Base-by-base conservation (phyloP, 2,888 invertebrate genomes). In the Nemapogon koenigi region DNA sequence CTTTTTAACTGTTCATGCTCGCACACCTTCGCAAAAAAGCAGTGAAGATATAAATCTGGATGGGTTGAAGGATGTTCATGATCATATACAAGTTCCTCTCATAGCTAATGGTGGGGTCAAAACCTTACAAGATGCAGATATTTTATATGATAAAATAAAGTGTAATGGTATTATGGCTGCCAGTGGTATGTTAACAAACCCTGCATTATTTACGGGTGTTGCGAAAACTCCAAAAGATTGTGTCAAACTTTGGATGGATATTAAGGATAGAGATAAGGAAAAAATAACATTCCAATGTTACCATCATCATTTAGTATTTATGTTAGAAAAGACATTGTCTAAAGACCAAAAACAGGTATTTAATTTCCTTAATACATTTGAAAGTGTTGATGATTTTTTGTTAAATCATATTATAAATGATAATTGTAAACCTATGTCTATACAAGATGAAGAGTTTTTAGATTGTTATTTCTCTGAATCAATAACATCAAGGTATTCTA, bases 231-330 rank as follows among this genome's bases (percentile, higher is more conserved):
- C 95, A 0, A 38, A 84, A 0, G 75, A 82, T 33, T 96, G 95
- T 69, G 69, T 97, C 1, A 85, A 87, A 62, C 82, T 90, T 39
- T 97, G 96, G 96, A 62, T 91, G 46, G 73, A 86, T 47, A 83
- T 90, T 44, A 87, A 86, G 41, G 72, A 86, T 41, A 56, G 79
- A 29, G 79, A 83, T 16, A 69, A 76, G 44, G 84, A 89, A 28
- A 70, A 64, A 39, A 84, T 90, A 39, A 83, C 86, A 36, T 97
- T 91, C 63, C 87, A 90, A 48, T 87, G 87, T 56, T 94, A 97
- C 55, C 98, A 98, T 70, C 96, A 97, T 61, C 98, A 98, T 71
- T 82, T 98, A 44, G 92, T 94, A 36, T 96, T 94, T 61, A 98
- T 98, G 98, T 81, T 94, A 53, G 94, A 95, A 53, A 89, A 88